phyloP scores from a whole-genome alignment of 2,888 invertebrate species.

The Cynaeus angustus region DNA sequence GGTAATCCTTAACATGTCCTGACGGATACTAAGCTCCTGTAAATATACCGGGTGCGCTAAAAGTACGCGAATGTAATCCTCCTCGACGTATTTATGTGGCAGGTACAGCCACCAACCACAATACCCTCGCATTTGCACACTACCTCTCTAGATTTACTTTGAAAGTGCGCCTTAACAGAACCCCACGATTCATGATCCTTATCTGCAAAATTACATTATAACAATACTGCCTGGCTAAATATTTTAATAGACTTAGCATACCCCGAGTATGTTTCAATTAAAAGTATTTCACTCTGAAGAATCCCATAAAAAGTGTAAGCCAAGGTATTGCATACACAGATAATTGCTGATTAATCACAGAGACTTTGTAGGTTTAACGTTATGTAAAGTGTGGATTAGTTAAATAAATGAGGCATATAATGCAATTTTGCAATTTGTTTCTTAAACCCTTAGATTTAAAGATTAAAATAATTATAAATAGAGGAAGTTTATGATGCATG shows the following conservation, averaged over 20 bases:
- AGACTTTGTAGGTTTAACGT: conserved; percentile 33
- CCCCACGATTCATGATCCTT: conserved; percentile 48
- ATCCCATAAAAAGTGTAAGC: conserved; percentile 1
- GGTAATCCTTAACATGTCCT: conserved; percentile 49
- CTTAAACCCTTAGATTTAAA: conserved; percentile 17
- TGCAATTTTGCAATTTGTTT: conserved; percentile 37
- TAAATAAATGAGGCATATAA: conserved; percentile 38
- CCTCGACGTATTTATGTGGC: conserved; percentile 52
- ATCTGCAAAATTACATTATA: conserved; percentile 39
- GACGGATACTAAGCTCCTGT: conserved; percentile 48
- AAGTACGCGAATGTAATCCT: conserved; percentile 49
- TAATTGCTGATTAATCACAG: conserved; percentile 35
- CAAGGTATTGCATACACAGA: conserved; percentile 17
- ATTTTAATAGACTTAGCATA: neutral
- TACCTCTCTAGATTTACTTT: conserved; percentile 48
- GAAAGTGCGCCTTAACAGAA: conserved; percentile 46
- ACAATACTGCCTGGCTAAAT: conserved; percentile 7
- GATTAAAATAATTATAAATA: conserved; percentile 42
- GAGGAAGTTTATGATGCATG: conserved; percentile 36
- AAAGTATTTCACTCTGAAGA: conserved; percentile 2
- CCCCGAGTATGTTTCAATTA: conserved; percentile 13
- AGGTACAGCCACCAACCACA: conserved; percentile 49
- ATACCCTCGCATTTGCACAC: conserved; percentile 46
- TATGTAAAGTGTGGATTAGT: conserved; percentile 28
- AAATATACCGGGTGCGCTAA: conserved; percentile 50